Evolutionary conservation across 37 sponge, comb jelly and placozoan species (phyloP).

Genomic region (Aplysina aerophoba): DNA sequence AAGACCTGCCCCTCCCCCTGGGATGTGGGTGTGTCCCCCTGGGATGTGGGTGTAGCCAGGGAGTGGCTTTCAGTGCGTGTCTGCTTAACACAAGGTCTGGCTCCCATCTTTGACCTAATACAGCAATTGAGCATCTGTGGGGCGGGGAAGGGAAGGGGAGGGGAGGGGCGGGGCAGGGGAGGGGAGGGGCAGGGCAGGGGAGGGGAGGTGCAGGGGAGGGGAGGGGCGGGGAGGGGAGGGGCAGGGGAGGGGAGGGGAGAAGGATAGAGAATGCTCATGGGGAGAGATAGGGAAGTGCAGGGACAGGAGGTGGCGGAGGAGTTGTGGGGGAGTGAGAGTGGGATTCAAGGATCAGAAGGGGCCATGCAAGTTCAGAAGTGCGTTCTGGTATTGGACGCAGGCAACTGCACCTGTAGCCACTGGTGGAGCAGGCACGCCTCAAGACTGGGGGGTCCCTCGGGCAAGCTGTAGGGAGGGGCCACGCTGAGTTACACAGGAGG

Average conservation of each 20-base stretch:
- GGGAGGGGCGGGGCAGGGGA: too few species aligned
- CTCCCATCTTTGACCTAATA: constrained; percentile 66
- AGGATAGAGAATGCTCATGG: too few species aligned
- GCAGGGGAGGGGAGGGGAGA: background rate
- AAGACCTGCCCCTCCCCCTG: background rate
- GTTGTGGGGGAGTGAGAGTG: background rate
- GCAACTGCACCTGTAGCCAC: constrained; percentile 71
- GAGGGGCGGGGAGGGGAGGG: background rate
- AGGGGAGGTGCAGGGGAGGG: background rate
- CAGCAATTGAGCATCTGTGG: constrained; percentile 91
- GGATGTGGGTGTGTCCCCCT: background rate
- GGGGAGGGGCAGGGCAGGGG: too few species aligned
- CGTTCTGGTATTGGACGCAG: background rate
- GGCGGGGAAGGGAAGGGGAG: background rate
- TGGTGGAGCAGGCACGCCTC: constrained; percentile 82
- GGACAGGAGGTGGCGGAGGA: too few species aligned
- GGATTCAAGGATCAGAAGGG: too few species aligned
- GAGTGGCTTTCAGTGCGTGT: background rate
- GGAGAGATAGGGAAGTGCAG: too few species aligned
- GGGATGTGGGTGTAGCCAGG: background rate
- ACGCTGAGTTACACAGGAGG: background rate
- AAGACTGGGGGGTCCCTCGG: constrained; percentile 71
- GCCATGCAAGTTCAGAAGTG: too few species aligned
- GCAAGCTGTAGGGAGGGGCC: background rate
- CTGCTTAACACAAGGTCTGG: background rate